Evolutionary conservation across 2,888 invertebrate species (phyloP).

Genomic region (Panzeria rudis): DNA sequence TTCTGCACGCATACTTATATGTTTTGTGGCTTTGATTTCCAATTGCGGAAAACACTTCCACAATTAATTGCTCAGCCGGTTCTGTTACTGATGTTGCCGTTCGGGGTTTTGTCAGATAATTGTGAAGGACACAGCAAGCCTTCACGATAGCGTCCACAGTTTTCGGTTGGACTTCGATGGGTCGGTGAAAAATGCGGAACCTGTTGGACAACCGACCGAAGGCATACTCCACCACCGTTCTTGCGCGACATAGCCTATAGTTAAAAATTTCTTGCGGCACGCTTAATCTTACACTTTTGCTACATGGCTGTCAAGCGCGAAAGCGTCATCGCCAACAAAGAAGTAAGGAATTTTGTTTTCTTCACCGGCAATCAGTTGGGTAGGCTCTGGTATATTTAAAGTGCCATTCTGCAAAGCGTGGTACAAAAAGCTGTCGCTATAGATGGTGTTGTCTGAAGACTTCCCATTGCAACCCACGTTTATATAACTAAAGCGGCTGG

Average conservation of each 20-base stretch:
- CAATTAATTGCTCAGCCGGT: background rate
- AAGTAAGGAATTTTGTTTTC: slow-evolving; percentile 31
- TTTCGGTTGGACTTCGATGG: slow-evolving; percentile 26
- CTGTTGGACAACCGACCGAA: slow-evolving; percentile 8
- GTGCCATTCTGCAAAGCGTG: slow-evolving; percentile 4
- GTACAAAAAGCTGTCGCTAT: background rate
- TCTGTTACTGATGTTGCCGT: slow-evolving; percentile 12
- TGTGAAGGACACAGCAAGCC: slow-evolving; percentile 20
- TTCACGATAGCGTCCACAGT: slow-evolving; percentile 18
- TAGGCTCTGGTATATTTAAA: slow-evolving; percentile 24
- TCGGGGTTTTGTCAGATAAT: slow-evolving; percentile 26
- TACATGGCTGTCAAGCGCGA: slow-evolving; percentile 39
- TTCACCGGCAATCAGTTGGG: slow-evolving; percentile 1
- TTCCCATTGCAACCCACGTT: slow-evolving; percentile 18
- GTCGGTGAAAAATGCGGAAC: background rate
- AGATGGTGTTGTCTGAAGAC: slow-evolving; percentile 13
- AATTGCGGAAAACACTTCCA: slow-evolving; percentile 40
- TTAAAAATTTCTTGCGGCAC: slow-evolving; percentile 49
- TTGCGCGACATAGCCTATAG: slow-evolving; percentile 22
- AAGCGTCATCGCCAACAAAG: slow-evolving; percentile 47
- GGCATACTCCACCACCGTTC: slow-evolving; percentile 2
- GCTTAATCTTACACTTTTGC: slow-evolving; percentile 23
- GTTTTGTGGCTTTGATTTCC: slow-evolving; percentile 21
- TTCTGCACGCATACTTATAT: slow-evolving; percentile 1
- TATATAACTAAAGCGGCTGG: background rate